Evolutionary conservation across 2,797 vertebrate genomes (phyloP).

Genomic region (Heteromormyrus szaboi): DNA sequence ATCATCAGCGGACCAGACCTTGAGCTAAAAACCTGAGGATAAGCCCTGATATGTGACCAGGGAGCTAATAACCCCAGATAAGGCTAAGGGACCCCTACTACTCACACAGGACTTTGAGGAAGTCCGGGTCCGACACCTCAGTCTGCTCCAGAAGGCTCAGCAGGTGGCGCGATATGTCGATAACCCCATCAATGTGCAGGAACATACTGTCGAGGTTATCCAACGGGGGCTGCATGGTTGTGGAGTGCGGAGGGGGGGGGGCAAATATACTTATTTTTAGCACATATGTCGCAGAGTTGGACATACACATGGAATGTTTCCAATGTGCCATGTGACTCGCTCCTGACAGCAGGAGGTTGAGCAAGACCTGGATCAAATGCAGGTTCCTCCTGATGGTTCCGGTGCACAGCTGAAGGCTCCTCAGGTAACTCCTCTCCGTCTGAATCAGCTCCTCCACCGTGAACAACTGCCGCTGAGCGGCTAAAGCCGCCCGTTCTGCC

Average conservation of each 20-base stretch:
- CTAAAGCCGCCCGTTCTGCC: slow-evolving; percentile 44
- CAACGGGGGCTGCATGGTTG: slow-evolving; percentile 65
- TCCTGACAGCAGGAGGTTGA: neutral
- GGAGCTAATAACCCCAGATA: neutral
- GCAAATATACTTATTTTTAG: neutral
- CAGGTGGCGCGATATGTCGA: slow-evolving; percentile 67
- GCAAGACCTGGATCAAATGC: slow-evolving; percentile 61
- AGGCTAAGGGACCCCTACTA: neutral
- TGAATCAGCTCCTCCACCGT: slow-evolving; percentile 73
- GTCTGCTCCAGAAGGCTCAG: slow-evolving; percentile 70
- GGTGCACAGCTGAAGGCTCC: slow-evolving; percentile 66
- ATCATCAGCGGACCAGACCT: neutral
- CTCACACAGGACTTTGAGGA: slow-evolving; percentile 76
- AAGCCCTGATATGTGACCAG: neutral
- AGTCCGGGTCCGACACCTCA: slow-evolving; percentile 49
- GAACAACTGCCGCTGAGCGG: slow-evolving; percentile 64
- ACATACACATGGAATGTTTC: neutral
- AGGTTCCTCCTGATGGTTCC: slow-evolving; percentile 69
- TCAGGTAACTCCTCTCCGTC: slow-evolving; percentile 80
- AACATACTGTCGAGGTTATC: slow-evolving; percentile 79
- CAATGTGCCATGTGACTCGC: neutral
- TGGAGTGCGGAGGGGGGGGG: neutral
- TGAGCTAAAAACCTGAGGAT: neutral
- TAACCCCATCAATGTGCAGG: slow-evolving; percentile 75
- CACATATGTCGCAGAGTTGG: neutral